Evolutionary conservation across 1,140 invertebrate species (phyloP).

Genomic region (Cotesia vestalis): DNA sequence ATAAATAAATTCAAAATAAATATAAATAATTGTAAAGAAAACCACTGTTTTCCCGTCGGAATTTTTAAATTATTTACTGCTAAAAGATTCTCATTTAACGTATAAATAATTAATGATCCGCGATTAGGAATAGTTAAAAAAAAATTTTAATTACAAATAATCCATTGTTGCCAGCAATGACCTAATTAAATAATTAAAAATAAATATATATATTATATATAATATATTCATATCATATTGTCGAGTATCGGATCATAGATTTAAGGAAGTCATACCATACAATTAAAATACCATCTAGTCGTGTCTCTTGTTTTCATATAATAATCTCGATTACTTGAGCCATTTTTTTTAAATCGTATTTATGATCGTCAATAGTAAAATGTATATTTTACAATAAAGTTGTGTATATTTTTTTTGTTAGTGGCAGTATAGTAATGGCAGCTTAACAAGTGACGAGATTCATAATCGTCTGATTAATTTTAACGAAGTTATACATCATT

Average conservation of each 20-base stretch:
- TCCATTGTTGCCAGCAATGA: too few relatives aligned
- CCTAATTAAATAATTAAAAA: too few relatives aligned
- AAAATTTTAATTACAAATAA: too few relatives aligned
- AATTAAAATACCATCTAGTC: too few relatives aligned
- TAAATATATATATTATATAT: too few relatives aligned
- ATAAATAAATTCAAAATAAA: slow-evolving; percentile 49
- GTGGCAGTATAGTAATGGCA: slow-evolving; percentile 21
- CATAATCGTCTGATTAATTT: neutral
- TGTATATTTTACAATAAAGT: neutral
- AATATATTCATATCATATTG: too few relatives aligned
- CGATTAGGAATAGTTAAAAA: too few relatives aligned
- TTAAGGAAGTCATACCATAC: too few relatives aligned
- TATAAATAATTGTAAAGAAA: neutral
- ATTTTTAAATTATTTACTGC: too few relatives aligned
- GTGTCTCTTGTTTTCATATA: too few relatives aligned
- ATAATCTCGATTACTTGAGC: neutral
- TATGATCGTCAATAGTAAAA: slow-evolving; percentile 4
- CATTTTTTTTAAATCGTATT: neutral
- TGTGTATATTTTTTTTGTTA: slow-evolving; percentile 2
- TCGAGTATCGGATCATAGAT: too few relatives aligned
- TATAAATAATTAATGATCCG: neutral
- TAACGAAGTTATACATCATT: neutral
- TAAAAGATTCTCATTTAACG: neutral
- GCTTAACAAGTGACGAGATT: neutral
- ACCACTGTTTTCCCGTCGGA: slow-evolving; percentile 7